Base-by-base conservation (phyloP, 2,888 invertebrate genomes). In the Osedax fenrisi region DNA sequence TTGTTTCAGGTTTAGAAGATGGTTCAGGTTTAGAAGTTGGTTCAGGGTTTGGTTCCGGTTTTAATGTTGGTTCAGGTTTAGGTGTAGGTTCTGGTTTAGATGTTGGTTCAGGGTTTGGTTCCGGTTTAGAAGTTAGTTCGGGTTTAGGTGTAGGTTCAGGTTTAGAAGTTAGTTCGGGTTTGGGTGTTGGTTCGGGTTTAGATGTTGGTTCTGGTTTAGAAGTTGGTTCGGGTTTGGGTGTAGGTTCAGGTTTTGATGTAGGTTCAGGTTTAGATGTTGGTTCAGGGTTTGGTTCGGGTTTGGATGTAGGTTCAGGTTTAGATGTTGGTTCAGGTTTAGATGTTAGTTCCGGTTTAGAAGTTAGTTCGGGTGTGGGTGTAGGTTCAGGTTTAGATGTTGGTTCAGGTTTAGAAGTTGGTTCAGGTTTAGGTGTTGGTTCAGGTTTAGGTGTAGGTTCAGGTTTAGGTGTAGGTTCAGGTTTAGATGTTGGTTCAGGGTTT, bases 221-320 rank as follows among this genome's bases (percentile, higher is more conserved):
- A 24, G 17, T 56, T 62, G 22, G 24, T 76, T 66, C 56, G 24
- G 70, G 25, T 21, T 17, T 26, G 23, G 26, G 25, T 1, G 64
- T 71, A 1, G 68, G 72, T 74, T 75, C 72, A n/a, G 70, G 21
- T 70, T 76, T 69, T 21, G 27, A 26, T 26, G 2, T 76, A 3
- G 74, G 3, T 21, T 61, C 75, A 1, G 70, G 2, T 72, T 72
- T 71, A 1, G 2, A 3, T 25, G 5, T 76, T 1, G 72, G 10
- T 67, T 26, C 76, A 70, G 3, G 26, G 23, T n/a, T 3, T 22
- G 41, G 5, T 13, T 10, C 41, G n/a, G 62, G 17, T 61, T 75
- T 74, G 24, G 66, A 26, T 61, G 23, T 73, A 59, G 22, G 69
- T 76, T 73, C 77, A 2, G 70, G 2, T 24, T 59, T 70, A 0